Percentiles rank a stretch among this genome's conserved stretches.
phyloP scores from a whole-genome alignment of 2,888 invertebrate species.

The Andrena bucephala region DNA sequence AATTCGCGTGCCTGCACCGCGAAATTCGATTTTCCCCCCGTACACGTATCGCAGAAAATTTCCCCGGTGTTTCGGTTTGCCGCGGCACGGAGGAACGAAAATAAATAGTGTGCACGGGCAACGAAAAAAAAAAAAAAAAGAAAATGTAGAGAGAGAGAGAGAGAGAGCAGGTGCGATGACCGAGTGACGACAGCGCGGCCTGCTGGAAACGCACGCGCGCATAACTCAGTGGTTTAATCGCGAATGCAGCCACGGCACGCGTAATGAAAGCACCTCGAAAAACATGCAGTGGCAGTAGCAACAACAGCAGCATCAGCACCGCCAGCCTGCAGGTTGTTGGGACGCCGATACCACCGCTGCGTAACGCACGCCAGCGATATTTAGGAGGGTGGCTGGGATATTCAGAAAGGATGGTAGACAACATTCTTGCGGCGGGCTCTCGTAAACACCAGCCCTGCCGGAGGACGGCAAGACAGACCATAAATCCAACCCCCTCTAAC shows the following conservation, averaged over 20 bases:
- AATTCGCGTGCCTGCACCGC: constrained; percentile 4
- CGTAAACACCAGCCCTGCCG: constrained; percentile 76
- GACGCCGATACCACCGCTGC: constrained; percentile 54
- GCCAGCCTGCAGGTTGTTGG: constrained; percentile 34
- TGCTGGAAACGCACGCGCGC: constrained; percentile 81
- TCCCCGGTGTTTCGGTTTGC: constrained; percentile 24
- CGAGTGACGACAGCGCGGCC: constrained; percentile 73
- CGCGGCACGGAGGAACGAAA: constrained; percentile 33
- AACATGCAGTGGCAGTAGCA: constrained; percentile 69
- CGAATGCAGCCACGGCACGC: constrained; percentile 77
- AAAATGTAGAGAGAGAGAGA: constrained; percentile 22
- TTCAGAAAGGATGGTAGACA: constrained; percentile 66
- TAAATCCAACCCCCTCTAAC: constrained; percentile 75
- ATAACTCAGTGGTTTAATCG: constrained; percentile 83
- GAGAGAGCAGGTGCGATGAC: constrained; percentile 51
- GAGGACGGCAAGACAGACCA: constrained; percentile 59
- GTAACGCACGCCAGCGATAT: constrained; percentile 65
- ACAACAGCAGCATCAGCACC: constrained; percentile 26
- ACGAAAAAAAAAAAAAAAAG: background rate
- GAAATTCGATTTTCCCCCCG: constrained; percentile 48
- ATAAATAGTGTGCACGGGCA: constrained; percentile 52
- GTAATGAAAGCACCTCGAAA: constrained; percentile 82
- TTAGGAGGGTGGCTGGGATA: constrained; percentile 58
- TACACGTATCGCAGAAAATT: constrained; percentile 39
- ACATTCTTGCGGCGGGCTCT: constrained; percentile 82